Evolutionary conservation across 2,113 vertebrate genomes (phyloP).

Genomic region (Aleadryas rufinucha): DNA sequence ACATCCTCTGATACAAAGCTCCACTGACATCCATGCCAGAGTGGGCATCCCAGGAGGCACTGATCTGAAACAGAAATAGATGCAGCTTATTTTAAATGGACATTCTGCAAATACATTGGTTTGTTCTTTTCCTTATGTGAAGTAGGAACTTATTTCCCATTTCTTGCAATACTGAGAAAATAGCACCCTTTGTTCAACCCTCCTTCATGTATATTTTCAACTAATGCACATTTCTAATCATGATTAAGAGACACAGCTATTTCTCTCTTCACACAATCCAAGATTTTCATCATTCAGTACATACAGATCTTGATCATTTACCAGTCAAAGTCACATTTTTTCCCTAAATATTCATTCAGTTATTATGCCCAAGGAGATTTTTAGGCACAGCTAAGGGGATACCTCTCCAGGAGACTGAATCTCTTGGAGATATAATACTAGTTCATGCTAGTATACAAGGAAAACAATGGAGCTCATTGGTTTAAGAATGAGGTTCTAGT

Average conservation of each 20-base stretch:
- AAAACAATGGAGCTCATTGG: neutral
- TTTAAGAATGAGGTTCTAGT: neutral
- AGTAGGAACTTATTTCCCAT: neutral
- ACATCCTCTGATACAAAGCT: neutral
- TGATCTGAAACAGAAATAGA: neutral
- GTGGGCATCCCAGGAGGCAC: neutral
- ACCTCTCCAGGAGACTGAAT: neutral
- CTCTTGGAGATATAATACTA: too few relatives aligned
- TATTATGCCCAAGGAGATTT: neutral
- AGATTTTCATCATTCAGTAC: neutral
- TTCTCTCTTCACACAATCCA: neutral
- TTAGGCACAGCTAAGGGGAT: neutral
- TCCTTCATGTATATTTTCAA: neutral
- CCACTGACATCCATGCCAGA: neutral
- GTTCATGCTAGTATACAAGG: neutral
- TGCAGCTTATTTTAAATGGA: neutral
- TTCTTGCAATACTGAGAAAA: neutral
- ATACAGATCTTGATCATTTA: neutral
- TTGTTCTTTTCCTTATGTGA: neutral
- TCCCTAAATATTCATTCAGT: neutral
- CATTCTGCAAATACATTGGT: neutral
- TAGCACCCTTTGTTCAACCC: neutral
- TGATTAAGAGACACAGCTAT: neutral
- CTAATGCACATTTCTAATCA: neutral
- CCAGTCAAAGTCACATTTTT: neutral